Evolutionary conservation across 2,113 vertebrate species (phyloP).

Genomic region (Mionectes macconnelli): DNA sequence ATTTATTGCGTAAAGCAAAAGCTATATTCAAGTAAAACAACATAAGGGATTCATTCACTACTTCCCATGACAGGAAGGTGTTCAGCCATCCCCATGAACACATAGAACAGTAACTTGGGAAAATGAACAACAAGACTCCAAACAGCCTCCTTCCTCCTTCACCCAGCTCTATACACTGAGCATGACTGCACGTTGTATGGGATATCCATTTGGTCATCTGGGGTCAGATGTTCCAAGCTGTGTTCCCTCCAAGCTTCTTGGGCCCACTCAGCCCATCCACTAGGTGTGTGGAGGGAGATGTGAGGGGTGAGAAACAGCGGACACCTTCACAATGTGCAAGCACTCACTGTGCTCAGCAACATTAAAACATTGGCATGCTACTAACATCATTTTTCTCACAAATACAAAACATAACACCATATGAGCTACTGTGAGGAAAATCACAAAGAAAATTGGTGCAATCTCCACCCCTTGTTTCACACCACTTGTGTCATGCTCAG

Average conservation of each 20-base stretch:
- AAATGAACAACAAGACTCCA: rapidly evolving
- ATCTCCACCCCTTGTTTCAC: neutral
- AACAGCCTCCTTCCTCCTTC: neutral
- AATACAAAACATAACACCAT: neutral
- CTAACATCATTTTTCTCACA: neutral
- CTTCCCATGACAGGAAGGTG: neutral
- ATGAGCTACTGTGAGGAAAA: neutral
- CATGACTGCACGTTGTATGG: neutral
- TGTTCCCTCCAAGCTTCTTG: neutral
- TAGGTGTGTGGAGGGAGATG: neutral
- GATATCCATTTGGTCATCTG: neutral
- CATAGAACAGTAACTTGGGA: neutral
- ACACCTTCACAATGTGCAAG: too few relatives aligned
- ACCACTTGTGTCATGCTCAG: neutral
- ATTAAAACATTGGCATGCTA: neutral
- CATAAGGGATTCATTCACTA: neutral
- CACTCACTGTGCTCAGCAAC: neutral
- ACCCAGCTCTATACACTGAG: neutral
- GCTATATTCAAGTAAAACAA: neutral
- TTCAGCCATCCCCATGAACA: neutral
- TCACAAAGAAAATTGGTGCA: neutral
- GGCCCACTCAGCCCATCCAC: rapidly evolving
- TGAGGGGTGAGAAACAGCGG: neutral
- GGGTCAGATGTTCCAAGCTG: neutral
- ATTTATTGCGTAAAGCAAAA: neutral